Evolutionary conservation across 2,797 vertebrate species (phyloP), one percentile per base, ranked within the genome.

Genomic region (Tamandua tetradactyla): DNA sequence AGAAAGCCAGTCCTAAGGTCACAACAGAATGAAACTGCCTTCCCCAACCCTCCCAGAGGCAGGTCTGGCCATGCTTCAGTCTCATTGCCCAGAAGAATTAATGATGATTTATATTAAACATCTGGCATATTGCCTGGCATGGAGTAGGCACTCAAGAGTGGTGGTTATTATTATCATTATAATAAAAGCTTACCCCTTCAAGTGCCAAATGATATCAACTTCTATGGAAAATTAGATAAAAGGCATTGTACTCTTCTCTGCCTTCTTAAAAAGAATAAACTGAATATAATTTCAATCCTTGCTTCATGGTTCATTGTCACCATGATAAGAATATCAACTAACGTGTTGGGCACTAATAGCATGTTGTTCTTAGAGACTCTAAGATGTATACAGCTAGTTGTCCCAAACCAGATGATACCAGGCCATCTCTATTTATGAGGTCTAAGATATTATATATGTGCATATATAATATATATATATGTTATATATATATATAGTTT

Each of bases 251-350:
- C 18, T 66, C 30, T 64, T 62, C 47, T 92, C 9, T 76, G 78
- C 18, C 20, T 87, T 95, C 40, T 95, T 97, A 69, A 64, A 89
- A 95, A 95, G 30, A 94, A 93, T 61, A 89, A 82, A 74, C 17
- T 13, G n/a, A 84, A 86, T 80, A 55, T 44, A 74, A 55, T 71
- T 91, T 94, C 25, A 66, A 59, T 75, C 11, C 5, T 72, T 92
- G 79, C 32, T 81, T 86, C 37, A 86, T 32, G 61, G 92, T 83
- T 95, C 42, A 87, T 81, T 89, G 27, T 89, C 1, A 80, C 17
- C 30, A 84, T 94, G 49, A 64, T 61, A 91, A 96, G 72, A 80
- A 64, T 74, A 44, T 79, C n/a, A 89, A 13, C 86, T 78, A 82
- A 37, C 71, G 25, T 94, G 17, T 30, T 83, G 42, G 42, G 49